Conservation (phyloP, 2,888 invertebrate genomes). For the Euzetes globulus region DNA sequence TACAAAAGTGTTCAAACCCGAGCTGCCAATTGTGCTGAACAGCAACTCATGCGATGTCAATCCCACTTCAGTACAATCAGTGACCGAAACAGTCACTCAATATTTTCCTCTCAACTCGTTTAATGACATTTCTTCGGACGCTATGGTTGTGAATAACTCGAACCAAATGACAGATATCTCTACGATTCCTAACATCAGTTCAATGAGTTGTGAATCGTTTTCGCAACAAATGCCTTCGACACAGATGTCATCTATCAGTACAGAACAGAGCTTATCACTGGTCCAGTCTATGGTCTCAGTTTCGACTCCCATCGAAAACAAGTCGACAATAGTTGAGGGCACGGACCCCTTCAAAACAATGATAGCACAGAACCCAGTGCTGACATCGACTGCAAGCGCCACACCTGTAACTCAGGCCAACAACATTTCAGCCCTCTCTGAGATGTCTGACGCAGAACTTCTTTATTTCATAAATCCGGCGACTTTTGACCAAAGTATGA, state of each 20-base stretch:
- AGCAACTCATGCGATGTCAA: neutral
- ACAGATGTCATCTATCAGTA: neutral
- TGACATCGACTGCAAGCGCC: neutral
- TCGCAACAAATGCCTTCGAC: neutral
- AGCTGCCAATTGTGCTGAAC: too few relatives aligned
- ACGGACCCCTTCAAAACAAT: neutral
- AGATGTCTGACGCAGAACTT: slow-evolving; percentile 79
- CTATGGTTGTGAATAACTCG: neutral
- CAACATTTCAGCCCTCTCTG: slow-evolving; percentile 53
- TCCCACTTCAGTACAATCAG: neutral
- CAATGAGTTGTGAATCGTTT: neutral
- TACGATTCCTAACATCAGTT: neutral
- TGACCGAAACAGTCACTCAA: neutral
- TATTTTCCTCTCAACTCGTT: neutral
- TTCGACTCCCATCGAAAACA: neutral
- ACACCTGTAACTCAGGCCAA: slow-evolving; percentile 13
- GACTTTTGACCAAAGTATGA: slow-evolving; percentile 57
- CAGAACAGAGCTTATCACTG: neutral
- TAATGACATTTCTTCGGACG: neutral
- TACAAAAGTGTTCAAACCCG: neutral
- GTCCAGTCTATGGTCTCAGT: neutral
- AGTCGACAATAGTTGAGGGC: neutral
- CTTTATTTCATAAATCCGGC: slow-evolving; percentile 80
- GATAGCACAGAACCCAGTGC: neutral
- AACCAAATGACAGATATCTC: neutral